Conservation (phyloP, 2,113 vertebrate genomes). For the Morone chrysops region DNA sequence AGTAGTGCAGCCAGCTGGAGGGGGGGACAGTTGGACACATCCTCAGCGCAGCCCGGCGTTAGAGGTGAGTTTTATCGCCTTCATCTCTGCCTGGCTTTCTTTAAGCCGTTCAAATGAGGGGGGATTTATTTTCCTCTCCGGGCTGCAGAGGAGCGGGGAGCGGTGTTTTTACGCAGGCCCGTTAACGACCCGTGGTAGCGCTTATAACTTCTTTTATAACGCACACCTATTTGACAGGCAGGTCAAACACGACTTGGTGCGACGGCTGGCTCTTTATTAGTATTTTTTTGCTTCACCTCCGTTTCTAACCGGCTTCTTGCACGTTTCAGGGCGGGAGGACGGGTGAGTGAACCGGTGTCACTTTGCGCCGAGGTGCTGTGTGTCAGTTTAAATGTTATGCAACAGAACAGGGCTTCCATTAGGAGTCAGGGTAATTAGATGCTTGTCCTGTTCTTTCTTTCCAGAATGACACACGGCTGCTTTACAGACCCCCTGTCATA, state of each 20-base stretch:
- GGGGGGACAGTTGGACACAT: constrained; percentile 56
- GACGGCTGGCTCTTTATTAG: background rate
- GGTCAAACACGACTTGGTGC: constrained; percentile 20
- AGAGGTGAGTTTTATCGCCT: constrained; percentile 68
- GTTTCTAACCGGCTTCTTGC: constrained; percentile 30
- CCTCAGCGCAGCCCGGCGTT: constrained; percentile 57
- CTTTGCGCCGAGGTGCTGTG: constrained; percentile 24
- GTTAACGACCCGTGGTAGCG: background rate
- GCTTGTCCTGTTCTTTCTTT: background rate
- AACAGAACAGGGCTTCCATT: constrained; percentile 34
- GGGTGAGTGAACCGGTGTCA: constrained; percentile 55
- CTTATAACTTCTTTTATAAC: constrained; percentile 10
- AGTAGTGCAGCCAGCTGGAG: constrained; percentile 47
- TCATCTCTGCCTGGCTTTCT: constrained; percentile 32
- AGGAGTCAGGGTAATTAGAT: constrained; percentile 49
- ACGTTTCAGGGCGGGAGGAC: constrained; percentile 35
- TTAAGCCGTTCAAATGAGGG: constrained; percentile 50
- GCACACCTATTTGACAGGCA: background rate
- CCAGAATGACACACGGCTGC: background rate
- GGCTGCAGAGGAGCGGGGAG: constrained; percentile 7
- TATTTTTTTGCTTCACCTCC: background rate
- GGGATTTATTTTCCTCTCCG: constrained; percentile 41
- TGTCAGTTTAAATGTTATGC: constrained; percentile 41
- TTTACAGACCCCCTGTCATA: background rate
- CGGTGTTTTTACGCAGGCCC: background rate